phyloP scores from a whole-genome alignment of 2,113 vertebrate species.

The Patagioenas fasciata region DNA sequence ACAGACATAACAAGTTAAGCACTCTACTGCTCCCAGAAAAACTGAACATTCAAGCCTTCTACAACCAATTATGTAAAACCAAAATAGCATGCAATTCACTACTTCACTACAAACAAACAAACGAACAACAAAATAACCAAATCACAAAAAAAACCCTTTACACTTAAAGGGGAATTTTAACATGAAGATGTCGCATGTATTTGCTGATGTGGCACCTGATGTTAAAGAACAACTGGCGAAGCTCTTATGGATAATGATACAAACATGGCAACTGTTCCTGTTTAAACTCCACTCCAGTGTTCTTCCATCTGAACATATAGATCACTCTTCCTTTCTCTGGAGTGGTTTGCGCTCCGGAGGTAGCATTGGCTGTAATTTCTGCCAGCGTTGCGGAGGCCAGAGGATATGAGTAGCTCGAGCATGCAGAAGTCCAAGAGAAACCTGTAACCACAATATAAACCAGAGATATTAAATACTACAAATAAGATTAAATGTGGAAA shows the following conservation, averaged over 20 bases:
- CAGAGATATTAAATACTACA: background rate
- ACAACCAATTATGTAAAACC: background rate
- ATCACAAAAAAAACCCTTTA: rapidly evolving
- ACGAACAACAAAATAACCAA: background rate
- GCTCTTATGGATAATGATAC: background rate
- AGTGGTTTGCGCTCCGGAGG: conserved; percentile 69
- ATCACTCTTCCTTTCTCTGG: conserved; percentile 43
- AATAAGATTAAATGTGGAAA: background rate
- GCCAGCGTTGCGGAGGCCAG: conserved; percentile 81
- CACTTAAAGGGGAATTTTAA: background rate
- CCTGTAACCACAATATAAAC: conserved; percentile 56
- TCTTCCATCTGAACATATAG: background rate
- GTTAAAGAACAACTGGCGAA: background rate
- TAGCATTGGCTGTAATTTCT: conserved; percentile 72
- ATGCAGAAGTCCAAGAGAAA: conserved; percentile 81
- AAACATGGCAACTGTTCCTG: background rate
- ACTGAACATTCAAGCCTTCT: background rate
- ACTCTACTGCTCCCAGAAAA: background rate
- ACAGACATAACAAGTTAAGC: background rate
- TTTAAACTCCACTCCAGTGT: background rate
- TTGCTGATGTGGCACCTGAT: background rate
- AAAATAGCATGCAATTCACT: background rate
- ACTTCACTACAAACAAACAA: background rate
- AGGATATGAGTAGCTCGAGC: conserved; percentile 80
- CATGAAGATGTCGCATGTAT: background rate